phyloP scores from a whole-genome alignment of 2,113 vertebrate species.

The Sakesphorus luctuosus region DNA sequence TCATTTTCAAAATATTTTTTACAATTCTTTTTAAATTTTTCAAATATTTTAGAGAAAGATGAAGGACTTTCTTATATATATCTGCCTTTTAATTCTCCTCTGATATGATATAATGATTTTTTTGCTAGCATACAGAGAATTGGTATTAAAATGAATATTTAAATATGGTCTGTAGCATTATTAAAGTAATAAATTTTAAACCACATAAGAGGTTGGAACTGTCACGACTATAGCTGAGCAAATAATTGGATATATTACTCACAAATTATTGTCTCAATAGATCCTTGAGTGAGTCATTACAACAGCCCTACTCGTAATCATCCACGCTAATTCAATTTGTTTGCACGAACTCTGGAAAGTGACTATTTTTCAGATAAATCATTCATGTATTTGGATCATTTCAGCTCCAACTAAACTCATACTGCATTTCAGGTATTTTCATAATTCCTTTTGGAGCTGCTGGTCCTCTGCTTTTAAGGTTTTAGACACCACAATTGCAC shows the following conservation, averaged over 20 bases:
- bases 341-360: not conserved
- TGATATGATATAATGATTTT: not conserved
- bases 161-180: not conserved
- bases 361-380: not conserved
- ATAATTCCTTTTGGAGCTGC: not conserved
- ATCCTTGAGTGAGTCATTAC: not conserved
- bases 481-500: not conserved
- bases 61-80: not conserved
- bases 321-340: not conserved
- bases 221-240: not conserved
- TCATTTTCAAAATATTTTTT: not conserved
- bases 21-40: not conserved
- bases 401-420: not conserved
- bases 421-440: not conserved
- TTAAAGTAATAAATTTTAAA: slow-evolving; percentile 10
- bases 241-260: slow-evolving; percentile 25
- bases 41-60: not conserved
- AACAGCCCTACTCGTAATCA: not conserved
- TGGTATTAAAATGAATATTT: not conserved
- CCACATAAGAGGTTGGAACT: not conserved
- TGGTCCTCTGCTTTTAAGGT: not conserved
- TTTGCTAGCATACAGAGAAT: not conserved
- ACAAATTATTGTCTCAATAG: not conserved
- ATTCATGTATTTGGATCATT: not conserved
- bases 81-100: not conserved